Base-by-base conservation (phyloP, 2,888 invertebrate genomes). In the Mactromeris polynyma region DNA sequence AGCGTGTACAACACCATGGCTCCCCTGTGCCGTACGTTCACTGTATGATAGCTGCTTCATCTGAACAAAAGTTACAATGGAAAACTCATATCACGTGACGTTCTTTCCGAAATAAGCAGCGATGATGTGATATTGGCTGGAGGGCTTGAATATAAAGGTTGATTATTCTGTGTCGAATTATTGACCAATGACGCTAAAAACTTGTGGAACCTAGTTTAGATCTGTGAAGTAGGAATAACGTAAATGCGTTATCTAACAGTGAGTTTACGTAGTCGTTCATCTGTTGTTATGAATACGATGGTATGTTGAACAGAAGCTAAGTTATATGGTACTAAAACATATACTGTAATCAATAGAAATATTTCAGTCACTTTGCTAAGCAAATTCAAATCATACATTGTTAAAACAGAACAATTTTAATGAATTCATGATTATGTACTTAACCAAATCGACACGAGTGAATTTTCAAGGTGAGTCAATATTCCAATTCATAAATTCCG, bases 81-180 rank as follows among this genome's bases (percentile, higher is more conserved):
- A 79, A 33, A 4, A 21, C 83, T 73, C 33, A 9, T 33, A 46
- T 51, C 84, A 84, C 84, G 84, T 84, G 84, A 78, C 73, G 19
- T 36, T 73, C 58, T 73, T 19, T 73, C 73, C 40, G 51, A 42
- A 51, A 40, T 31, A 78, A 78, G 46, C 51, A 54, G 51, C 31
- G 78, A 51, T 33, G 78, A 77, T 51, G 78, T 51, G 77, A 78
- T 84, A 84, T 84, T 78, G 84, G 84, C 77, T 84, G 84, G 36
- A n/a, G 33, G 81, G 36, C 46, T 54, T 54, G n/a, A 73, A 77
- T 54, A 84, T 46, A 77, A 84, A 77, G 7, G 73, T 54, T 73
- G 26, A 78, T 54, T 77, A 78, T 54, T 21, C 38, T 21, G 33
- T 54, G 84, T 33, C 14, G 31, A 77, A 26, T 26, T 84, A 84